Conservation (phyloP, 2,888 invertebrate species). For the Tholera decimalis region DNA sequence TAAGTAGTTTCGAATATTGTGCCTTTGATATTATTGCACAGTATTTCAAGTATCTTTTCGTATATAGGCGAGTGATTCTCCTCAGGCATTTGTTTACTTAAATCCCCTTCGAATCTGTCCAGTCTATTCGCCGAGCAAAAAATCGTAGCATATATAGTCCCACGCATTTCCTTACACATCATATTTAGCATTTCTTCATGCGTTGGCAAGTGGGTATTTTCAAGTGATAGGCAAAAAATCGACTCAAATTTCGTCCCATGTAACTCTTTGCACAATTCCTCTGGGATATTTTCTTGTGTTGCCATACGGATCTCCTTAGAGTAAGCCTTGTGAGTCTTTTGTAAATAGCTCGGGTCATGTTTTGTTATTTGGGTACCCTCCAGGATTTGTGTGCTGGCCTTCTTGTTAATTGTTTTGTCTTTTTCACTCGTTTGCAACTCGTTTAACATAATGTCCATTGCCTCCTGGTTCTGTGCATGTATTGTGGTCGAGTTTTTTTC, state of each 20-base stretch:
- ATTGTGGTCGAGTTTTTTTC: not conserved
- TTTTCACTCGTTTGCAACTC: not conserved
- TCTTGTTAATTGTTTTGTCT: not conserved
- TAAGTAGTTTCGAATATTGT: constrained; percentile 8
- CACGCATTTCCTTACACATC: constrained; percentile 24
- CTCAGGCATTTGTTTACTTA: not conserved
- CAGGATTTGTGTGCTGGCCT: not conserved
- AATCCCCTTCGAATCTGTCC: not conserved
- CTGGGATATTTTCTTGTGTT: not conserved
- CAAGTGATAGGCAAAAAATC: constrained; percentile 17
- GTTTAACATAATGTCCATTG: not conserved
- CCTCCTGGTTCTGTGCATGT: not conserved
- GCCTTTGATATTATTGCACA: constrained; percentile 10
- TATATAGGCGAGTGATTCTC: constrained; percentile 6
- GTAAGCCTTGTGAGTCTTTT: not conserved
- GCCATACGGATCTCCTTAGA: not conserved
- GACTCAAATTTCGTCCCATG: constrained; percentile 11
- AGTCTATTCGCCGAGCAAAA: constrained; percentile 7
- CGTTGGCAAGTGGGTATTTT: not conserved
- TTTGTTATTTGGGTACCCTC: not conserved
- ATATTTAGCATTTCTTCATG: constrained; percentile 5
- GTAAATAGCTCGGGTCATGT: not conserved
- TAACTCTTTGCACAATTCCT: constrained; percentile 11
- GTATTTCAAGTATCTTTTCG: not conserved
- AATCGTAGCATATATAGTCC: constrained; percentile 16